A percentile compares a stretch with the other conserved stretches of the same genome.
Evolutionary conservation across 2,888 invertebrate species (phyloP).

Genomic region (Cataglyphis cursor): DNA sequence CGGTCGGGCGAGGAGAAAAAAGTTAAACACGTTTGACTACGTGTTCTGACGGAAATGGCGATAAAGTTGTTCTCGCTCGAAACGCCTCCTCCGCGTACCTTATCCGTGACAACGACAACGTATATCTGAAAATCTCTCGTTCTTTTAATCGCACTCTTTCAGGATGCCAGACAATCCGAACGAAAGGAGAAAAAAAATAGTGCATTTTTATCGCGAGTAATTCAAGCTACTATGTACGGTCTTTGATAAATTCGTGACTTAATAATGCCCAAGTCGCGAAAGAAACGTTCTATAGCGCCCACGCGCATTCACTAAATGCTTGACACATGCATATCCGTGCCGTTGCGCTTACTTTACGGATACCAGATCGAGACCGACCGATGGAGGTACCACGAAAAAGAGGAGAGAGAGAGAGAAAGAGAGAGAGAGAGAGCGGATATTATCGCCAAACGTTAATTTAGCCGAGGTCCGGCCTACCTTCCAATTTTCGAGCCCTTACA

Average conservation of each 20-base stretch:
- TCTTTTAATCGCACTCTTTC: background rate
- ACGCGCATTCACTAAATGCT: conserved; percentile 58
- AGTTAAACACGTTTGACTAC: conserved; percentile 33
- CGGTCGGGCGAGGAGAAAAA: conserved; percentile 21
- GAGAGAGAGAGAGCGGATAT: conserved; percentile 82
- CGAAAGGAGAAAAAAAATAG: conserved; percentile 58
- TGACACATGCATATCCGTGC: conserved; percentile 4
- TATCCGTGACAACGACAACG: conserved; percentile 15
- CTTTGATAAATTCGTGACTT: conserved; percentile 74
- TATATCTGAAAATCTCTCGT: conserved; percentile 3
- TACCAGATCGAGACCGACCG: conserved; percentile 61
- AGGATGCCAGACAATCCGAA: background rate
- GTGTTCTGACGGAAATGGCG: conserved; percentile 49
- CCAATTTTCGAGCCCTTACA: conserved; percentile 86
- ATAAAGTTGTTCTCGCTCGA: conserved; percentile 40
- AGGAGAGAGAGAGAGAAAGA: background rate
- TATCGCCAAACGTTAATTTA: conserved; percentile 87
- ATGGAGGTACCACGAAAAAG: conserved; percentile 31
- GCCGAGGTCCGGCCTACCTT: conserved; percentile 85
- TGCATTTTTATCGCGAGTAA: conserved; percentile 74
- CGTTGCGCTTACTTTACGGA: conserved; percentile 20
- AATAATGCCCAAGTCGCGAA: conserved; percentile 70
- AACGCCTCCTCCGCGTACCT: conserved; percentile 44
- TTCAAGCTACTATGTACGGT: conserved; percentile 73
- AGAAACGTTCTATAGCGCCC: conserved; percentile 72